Base-by-base conservation (phyloP, 2,113 vertebrate species). In the Leptosomus discolor region DNA sequence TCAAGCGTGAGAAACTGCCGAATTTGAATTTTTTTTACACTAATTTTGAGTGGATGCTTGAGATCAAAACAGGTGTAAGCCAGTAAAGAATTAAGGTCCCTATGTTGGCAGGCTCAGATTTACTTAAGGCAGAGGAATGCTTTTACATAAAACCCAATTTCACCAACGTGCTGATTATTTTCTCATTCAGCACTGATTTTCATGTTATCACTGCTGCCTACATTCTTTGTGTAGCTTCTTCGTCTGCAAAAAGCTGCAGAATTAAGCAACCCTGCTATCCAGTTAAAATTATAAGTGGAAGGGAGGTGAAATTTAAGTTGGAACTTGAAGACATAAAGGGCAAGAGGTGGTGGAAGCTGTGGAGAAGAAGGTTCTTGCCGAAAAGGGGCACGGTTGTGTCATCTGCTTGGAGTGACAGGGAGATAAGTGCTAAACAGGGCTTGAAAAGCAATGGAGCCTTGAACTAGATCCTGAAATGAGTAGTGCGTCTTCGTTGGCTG, bases 11-110 rank as follows among this genome's bases (percentile, higher is more conserved):
- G 77, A 87, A 92, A 81, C 73, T 45, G 60, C 34, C 36, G 60
- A 78, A 71, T 77, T 53, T 80, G 68, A 83, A 30, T 60, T 64
- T 87, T 65, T 78, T 92, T 94, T 56, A 15, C 68, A 24, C 41
- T 95, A 13, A 54, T 57, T 92, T 83, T 86, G 88, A 88, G 56
- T 86, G 60, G 32, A 21, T 78, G 64, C 68, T 92, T 0, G 0
- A 92, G 88, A 68, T 93, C 51, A 84, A 88, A 90, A 81, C 39
- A 70, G 41, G 85, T 92, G 30, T 78, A 85, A 85, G 12, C 34
- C 56, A 70, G 53, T 77, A 74, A 88, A 80, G 43, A 90, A 80
- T 80, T 73, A 58, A 68, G n/a, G 71, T 76, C 70, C 20, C 74
- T 79, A 34, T 70, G 32, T 58, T 77, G 43, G 30, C 71, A 93